Conservation (phyloP, 2,113 vertebrate genomes). For the Vireo altiloquus region DNA sequence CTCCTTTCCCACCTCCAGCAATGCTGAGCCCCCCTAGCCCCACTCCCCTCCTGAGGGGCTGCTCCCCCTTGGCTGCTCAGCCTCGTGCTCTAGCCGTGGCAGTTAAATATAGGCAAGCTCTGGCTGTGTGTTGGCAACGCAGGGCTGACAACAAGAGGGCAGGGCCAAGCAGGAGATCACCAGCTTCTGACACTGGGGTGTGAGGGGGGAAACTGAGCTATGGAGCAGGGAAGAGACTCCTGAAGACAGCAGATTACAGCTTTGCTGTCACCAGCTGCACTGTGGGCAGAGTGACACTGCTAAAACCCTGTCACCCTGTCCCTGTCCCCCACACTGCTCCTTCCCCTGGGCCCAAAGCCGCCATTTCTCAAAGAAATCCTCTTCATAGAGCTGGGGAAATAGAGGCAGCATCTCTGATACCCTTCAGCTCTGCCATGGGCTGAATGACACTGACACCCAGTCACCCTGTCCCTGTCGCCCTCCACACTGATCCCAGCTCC, state of each 20-base stretch:
- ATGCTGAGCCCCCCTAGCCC: not conserved
- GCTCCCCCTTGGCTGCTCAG: not conserved
- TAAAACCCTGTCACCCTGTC: not conserved
- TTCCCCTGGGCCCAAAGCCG: not conserved
- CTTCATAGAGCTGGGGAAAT: not conserved
- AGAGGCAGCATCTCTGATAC: not conserved
- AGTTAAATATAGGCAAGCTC: not conserved
- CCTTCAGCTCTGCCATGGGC: not conserved
- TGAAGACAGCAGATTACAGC: not conserved
- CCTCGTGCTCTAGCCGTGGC: accelerated
- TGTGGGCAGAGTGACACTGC: not conserved
- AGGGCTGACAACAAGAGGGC: not conserved
- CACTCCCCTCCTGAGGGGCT: not conserved
- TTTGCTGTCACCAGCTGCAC: not conserved
- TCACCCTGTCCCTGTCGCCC: too few relatives aligned
- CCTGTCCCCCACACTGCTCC: not conserved
- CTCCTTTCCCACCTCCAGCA: not conserved
- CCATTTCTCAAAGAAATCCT: not conserved
- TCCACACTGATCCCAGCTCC: not conserved
- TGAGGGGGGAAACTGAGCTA: not conserved
- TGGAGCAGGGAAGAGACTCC: not conserved
- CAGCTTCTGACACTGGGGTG: accelerated
- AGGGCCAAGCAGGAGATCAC: not conserved
- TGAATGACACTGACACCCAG: not conserved
- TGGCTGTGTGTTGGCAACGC: not conserved